Base-by-base conservation (phyloP, 2,888 invertebrate genomes). In the Melolontha melolontha region DNA sequence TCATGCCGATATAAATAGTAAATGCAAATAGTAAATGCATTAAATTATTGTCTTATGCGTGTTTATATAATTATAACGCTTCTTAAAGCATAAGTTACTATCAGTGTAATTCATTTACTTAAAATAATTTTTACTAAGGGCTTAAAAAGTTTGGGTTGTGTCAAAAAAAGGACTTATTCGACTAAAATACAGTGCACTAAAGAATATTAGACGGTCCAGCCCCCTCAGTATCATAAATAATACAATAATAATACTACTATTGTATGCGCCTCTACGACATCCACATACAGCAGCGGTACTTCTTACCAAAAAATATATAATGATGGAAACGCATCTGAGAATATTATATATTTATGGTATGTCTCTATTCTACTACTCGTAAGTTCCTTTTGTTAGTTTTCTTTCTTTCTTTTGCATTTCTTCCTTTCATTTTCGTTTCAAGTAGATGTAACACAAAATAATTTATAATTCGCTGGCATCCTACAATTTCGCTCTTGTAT, bases 181-280 rank as follows among this genome's bases (percentile, higher is more conserved):
- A 41, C 16, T 49, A 51, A 64, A 64, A 49, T 49, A 64, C 51
- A 64, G 8, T 12, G 52, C 52, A 64, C 64, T 64, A 64, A 52
- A 64, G 64, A 22, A 66, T 55, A 66, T 66, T 66, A 66, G 44
- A 39, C 49, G 10, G 66, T 49, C 66, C 47, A 42, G 40, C 65
- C 66, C 55, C 66, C 34, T 47, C 55, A 14, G 17, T 27, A 57
- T 54, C 66, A 55, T 66, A 66, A 66, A 66, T 66, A 52, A 64
- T 64, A 22, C 50, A 64, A 40, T 64, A 52, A 64, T 64, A 66
- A 66, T 66, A 39, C 55, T 57, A 57, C 66, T 66, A 66, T 66
- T 54, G 55, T 66, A 57, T 66, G 66, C 66, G 44, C 55, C 29
- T 22, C 17, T 55, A 49, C 51, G 55, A 55, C 55, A 55, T 39